Evolutionary conservation across 2,797 vertebrate genomes (phyloP).

Genomic region (Lepidocolaptes lacrymiger): DNA sequence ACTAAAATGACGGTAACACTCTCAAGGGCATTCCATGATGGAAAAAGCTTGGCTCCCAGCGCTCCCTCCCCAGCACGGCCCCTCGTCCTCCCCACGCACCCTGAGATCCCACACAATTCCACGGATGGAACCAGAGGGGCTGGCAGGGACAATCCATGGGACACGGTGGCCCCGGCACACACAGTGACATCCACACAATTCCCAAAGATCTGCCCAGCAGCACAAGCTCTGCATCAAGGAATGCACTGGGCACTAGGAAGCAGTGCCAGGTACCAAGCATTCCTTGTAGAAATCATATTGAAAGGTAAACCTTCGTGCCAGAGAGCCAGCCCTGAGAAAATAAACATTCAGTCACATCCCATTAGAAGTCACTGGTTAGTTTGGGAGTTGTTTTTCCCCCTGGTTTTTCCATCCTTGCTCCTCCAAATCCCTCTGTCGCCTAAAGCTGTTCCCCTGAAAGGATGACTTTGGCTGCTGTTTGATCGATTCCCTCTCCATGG

Average conservation of each 20-base stretch:
- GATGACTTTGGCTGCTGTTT: neutral
- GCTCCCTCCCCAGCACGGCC: accelerated
- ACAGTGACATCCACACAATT: accelerated
- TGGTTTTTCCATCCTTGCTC: neutral
- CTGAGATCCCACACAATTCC: neutral
- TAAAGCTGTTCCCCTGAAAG: neutral
- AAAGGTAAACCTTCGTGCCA: neutral
- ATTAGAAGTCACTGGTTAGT: accelerated
- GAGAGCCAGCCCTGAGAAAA: neutral
- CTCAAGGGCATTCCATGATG: accelerated
- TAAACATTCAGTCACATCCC: neutral
- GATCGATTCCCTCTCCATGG: neutral
- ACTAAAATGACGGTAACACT: neutral
- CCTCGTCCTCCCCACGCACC: neutral
- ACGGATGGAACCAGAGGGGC: neutral
- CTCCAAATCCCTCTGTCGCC: neutral
- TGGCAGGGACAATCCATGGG: accelerated
- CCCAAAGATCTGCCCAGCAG: neutral
- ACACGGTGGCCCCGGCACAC: neutral
- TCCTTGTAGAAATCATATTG: neutral
- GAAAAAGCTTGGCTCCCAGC: accelerated
- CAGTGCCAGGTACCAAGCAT: accelerated
- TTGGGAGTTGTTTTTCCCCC: neutral
- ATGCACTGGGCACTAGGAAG: neutral
- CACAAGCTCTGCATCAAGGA: neutral